Base-by-base conservation (phyloP, 1,140 invertebrate genomes). In the Drosophila rhopaloa region DNA sequence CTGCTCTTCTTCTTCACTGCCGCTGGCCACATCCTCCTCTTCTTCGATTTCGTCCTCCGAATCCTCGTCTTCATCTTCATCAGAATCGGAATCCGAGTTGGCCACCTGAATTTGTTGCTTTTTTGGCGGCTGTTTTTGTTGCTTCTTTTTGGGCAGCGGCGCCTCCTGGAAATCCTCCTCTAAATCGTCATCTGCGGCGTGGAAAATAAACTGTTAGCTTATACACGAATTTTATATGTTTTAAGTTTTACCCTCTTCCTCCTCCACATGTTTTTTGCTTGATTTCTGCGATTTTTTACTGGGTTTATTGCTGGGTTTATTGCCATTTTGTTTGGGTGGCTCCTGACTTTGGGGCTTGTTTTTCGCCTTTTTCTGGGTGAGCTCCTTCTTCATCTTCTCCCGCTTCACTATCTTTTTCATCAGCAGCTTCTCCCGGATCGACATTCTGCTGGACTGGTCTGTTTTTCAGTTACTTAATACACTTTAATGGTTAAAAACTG, bases 391-490 rank as follows among this genome's bases (percentile, higher is more conserved):
- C 66, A 94, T 95, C 76, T 96, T 95, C 84, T 96, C 96, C 9
- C 95, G 93, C 83, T 96, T 96, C 60, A 95, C 96, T 58, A 97
- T 95, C 93, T 97, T 97, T 59, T 95, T 93, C 93, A 96, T 95
- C 56, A 97, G 93, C 24, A 96, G 94, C 93, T 96, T 96, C 61
- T 97, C 95, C 37, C 95, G 94, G 1, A 96, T 94, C 56, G 95
- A 95, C 95, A 97, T 96, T 27, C 67, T 91, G n/a, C 4, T 16
- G 19, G 7, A 0, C 53, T 19, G 56, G 44, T 43, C 50, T 27
- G 4, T 9, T 5, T 19, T 44, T 37, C 53, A 68, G 44, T 8
- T 32, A n/a, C 38, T 37, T 66, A 68, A 53, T 65, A 53, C 27
- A 66, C 56, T 50, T n/a, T 70, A 63, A 56, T 59, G 57, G 66